Evolutionary conservation across 2,888 invertebrate species (phyloP).

Genomic region (Sclerodermus sp.): DNA sequence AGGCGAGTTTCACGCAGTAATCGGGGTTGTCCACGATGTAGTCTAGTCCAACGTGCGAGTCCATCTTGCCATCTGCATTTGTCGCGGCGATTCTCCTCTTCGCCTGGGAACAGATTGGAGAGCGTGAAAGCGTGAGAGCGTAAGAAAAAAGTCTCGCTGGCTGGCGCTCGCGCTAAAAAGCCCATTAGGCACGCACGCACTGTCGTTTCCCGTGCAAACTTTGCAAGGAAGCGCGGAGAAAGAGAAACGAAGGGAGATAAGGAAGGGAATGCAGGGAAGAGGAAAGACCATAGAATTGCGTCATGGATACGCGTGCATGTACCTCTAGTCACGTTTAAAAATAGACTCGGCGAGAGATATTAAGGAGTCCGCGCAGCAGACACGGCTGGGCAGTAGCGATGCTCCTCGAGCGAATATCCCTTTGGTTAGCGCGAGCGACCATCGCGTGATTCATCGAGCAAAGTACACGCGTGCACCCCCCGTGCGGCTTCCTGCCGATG

Average conservation of each 20-base stretch:
- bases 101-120: slow-evolving; percentile 27
- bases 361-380: slow-evolving; percentile 39
- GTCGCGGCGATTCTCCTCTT: slow-evolving; percentile 37
- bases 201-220: not conserved
- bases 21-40: slow-evolving; percentile 93
- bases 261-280: slow-evolving; percentile 30
- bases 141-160: not conserved
- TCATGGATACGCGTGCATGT: slow-evolving; percentile 45
- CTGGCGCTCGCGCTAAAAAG: not conserved
- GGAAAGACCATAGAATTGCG: slow-evolving; percentile 52
- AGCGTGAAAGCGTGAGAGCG: not conserved
- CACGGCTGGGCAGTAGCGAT: not conserved
- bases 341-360: slow-evolving; percentile 50
- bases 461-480: too few relatives aligned
- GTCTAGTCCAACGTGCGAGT: slow-evolving; percentile 90
- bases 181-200: too few relatives aligned
- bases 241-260: slow-evolving; percentile 15
- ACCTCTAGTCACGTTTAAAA: slow-evolving; percentile 54
- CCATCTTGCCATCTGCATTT: slow-evolving; percentile 67
- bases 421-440: too few relatives aligned
- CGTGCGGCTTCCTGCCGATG: too few relatives aligned
- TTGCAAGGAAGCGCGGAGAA: slow-evolving; percentile 1
- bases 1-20: slow-evolving; percentile 86
- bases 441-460: too few relatives aligned
- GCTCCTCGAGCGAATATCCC: too few relatives aligned